Percentiles rank a stretch among this genome's conserved stretches.
phyloP scores from a whole-genome alignment of 2,113 vertebrate species.

The Indicator indicator region DNA sequence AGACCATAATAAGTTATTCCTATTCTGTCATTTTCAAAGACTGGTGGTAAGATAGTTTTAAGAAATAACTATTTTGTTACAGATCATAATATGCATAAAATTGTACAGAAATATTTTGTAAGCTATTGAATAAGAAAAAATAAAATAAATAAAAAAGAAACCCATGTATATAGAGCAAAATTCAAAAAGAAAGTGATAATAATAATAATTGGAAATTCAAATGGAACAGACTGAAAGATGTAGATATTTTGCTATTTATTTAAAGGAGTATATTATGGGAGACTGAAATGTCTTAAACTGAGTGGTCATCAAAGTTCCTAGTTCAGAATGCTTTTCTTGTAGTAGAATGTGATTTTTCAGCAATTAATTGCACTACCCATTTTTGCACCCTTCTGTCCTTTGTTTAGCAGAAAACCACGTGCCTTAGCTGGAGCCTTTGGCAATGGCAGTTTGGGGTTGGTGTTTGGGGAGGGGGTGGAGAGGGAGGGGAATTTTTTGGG shows the following conservation, averaged over 20 bases:
- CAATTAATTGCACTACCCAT: constrained; percentile 88
- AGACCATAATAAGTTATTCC: constrained; percentile 75
- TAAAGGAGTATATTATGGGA: constrained; percentile 89
- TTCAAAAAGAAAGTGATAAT: constrained; percentile 27
- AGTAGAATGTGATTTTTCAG: constrained; percentile 90
- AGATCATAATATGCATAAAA: constrained; percentile 83
- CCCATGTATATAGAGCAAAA: constrained; percentile 78
- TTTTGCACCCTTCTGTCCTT: constrained; percentile 83
- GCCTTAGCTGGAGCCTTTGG: constrained; percentile 94
- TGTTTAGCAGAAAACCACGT: constrained; percentile 83
- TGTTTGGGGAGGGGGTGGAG: too few species aligned
- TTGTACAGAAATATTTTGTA: constrained; percentile 86
- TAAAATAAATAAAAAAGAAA: constrained; percentile 31
- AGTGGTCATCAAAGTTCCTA: constrained; percentile 75
- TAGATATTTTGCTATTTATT: constrained; percentile 95
- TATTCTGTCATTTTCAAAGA: constrained; percentile 70
- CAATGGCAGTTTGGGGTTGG: constrained; percentile 67
- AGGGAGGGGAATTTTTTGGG: too few species aligned
- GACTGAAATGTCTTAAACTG: constrained; percentile 80
- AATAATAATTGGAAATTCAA: constrained; percentile 56
- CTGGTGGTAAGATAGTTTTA: constrained; percentile 79
- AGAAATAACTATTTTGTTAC: constrained; percentile 84
- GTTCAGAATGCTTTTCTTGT: constrained; percentile 85
- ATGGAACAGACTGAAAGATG: constrained; percentile 79
- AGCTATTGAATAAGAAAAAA: constrained; percentile 78